Base-by-base conservation (phyloP, 2,113 vertebrate species). In the Eptesicus fuscus region DNA sequence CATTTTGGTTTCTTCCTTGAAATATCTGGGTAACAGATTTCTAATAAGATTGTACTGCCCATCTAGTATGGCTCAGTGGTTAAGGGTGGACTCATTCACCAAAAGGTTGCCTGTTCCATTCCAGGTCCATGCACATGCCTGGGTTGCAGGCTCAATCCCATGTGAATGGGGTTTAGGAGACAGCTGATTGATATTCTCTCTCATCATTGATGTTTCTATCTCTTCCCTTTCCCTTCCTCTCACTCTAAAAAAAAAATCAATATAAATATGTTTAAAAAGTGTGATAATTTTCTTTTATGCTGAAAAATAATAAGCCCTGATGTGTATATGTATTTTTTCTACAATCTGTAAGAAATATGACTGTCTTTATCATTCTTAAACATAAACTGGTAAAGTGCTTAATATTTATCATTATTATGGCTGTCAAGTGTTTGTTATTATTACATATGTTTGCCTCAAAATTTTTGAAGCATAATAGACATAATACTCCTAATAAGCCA, bases 331-430 rank as follows among this genome's bases (percentile, higher is more conserved):
- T 77, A 44, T 65, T 56, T 61, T 40, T 1, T 11, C 40, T 8
- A 67, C 30, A 8, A 70, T 80, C 73, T 78, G 8, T 88, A 53
- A 73, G n/a, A 85, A 17, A 56, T 88, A 85, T 49, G n/a, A 17
- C 4, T 76, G 3, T 49, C 17, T 83, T 65, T 71, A 79, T 94
- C 78, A 79, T 91, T 92, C 10, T 14, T 2, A 2, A 47, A 42
- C 20, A 96, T 30, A 87, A 71, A 83, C 32, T 93, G 42, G 53
- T 85, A 7, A 3, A 69, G 1, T 83, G 7, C 5, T 87, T 93
- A 78, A 78, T 49, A n/a, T 61, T 93, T 93, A 56, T 89, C 9
- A 65, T 86, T 94, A n/a, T 86, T 90, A 65, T 61, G 16, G 11
- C 13, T 71, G 11, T 51, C 37, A 82, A 6, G 65, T 35, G 1